A percentile compares a stretch with the other conserved stretches of the same genome.
phyloP scores from a whole-genome alignment of 2,797 vertebrate species.

The Ptychadena robeensis region DNA sequence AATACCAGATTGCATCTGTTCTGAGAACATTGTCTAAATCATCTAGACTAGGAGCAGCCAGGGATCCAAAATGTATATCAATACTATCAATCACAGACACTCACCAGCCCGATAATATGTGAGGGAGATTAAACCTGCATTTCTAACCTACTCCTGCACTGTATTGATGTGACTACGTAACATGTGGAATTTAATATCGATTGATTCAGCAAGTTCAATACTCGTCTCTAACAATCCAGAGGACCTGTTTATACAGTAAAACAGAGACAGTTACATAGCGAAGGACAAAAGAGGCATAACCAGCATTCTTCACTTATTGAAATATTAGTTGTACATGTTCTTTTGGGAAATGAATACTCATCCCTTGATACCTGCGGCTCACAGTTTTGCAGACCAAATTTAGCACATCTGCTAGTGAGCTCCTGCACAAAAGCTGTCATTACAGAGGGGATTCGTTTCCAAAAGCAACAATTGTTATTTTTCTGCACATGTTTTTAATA shows the following conservation, averaged over 20 bases:
- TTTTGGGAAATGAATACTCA: not conserved
- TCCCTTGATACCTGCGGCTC: no score
- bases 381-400: not conserved
- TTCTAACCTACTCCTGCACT: not conserved
- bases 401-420: not conserved
- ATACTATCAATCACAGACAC: conserved; percentile 35
- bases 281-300: not conserved
- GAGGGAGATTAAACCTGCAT: conserved; percentile 20
- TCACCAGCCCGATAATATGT: conserved; percentile 17
- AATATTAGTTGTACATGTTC: not conserved
- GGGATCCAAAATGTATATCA: conserved; percentile 20
- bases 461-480: not conserved
- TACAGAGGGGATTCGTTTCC: not conserved
- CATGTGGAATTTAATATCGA: conserved; percentile 44
- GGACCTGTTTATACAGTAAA: not conserved
- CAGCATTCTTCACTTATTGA: not conserved
- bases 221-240: not conserved
- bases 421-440: not conserved
- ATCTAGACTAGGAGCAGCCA: not conserved
- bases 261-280: not conserved
- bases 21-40: conserved; percentile 11
- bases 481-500: not conserved
- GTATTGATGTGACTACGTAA: conserved; percentile 18
- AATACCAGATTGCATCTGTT: conserved; percentile 8
- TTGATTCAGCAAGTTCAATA: not conserved